Evolutionary conservation across 2,113 vertebrate genomes (phyloP), one percentile per base, ranked within the genome.

Genomic region (Micromys minutus): DNA sequence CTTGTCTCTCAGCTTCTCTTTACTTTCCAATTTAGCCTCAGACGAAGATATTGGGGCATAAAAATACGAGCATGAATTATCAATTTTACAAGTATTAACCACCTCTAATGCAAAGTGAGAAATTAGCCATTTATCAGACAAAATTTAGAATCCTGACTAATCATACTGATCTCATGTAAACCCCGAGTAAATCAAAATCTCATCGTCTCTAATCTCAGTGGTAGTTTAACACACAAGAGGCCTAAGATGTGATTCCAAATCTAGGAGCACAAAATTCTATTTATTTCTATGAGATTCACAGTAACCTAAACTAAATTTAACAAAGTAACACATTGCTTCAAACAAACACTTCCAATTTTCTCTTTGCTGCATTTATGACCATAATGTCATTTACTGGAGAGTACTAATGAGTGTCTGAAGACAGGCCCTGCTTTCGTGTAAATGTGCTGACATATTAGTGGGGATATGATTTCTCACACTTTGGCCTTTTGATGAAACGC

Each of bases 401-500:
- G 83, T 93, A 22, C 85, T 97, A 96, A 86, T 9, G 22, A 97
- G 94, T 90, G 55, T 94, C 75, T 95, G 93, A 97, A 97, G 26
- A 85, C 45, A 89, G 92, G 61, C 24, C 94, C 89, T 92, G 77
- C 93, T 94, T 95, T 90, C 89, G 19, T 67, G 59, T 87, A 95
- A 98, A 92, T 75, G 3, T 42, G 52, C 65, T 59, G 93, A 90
- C 75, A 34, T 81, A 76, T 91, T 95, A 95, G 95, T 29, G 7
- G 45, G 98, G 97, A 97, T 94, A 95, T 6, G 67, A 97, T 95
- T 98, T 97, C 97, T 98, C 97, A 95, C 92, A 47, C 93, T 95
- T 96, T 88, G 96, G 97, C 96, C 97, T 98, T 97, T 96, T 97
- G 97, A 98, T 98, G 98, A 97, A 98, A 98, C 98, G 97, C 97